Evolutionary conservation across 2,888 invertebrate genomes (phyloP).

Genomic region (Cephus nigrinus): DNA sequence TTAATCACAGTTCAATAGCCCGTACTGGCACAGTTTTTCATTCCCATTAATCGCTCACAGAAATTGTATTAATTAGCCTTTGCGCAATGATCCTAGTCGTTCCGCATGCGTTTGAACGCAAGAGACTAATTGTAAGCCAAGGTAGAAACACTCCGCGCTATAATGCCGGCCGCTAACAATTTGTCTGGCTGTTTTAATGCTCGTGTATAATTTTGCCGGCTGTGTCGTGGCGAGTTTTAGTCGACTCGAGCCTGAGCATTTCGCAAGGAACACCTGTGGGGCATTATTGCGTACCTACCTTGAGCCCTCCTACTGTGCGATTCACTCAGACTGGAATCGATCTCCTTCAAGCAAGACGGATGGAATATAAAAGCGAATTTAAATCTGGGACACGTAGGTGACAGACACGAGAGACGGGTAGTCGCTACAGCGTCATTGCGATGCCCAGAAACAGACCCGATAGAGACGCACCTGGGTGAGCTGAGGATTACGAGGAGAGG

Average conservation of each 20-base stretch:
- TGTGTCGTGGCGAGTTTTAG: not conserved
- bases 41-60: not conserved
- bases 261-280: conserved; percentile 21
- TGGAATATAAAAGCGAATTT: not conserved
- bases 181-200: not conserved
- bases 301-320: conserved; percentile 7
- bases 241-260: not conserved
- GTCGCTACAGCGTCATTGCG: not conserved
- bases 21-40: not conserved
- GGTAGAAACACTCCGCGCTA: not conserved
- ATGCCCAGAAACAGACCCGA: not conserved
- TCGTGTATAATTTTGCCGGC: conserved; percentile 5
- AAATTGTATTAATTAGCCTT: not conserved
- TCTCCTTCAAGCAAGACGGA: not conserved
- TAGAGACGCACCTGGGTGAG: not conserved
- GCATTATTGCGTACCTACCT: conserved; percentile 14
- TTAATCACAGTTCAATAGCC: not conserved
- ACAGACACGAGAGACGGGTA: not conserved
- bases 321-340: conserved; percentile 1
- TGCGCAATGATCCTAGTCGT: not conserved
- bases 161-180: not conserved
- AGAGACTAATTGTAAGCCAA: not conserved
- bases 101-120: not conserved
- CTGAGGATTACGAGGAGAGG: not conserved
- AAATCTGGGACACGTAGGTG: not conserved